Base-by-base conservation (phyloP, 2,888 invertebrate species). In the Melangyna quadrimaculata region DNA sequence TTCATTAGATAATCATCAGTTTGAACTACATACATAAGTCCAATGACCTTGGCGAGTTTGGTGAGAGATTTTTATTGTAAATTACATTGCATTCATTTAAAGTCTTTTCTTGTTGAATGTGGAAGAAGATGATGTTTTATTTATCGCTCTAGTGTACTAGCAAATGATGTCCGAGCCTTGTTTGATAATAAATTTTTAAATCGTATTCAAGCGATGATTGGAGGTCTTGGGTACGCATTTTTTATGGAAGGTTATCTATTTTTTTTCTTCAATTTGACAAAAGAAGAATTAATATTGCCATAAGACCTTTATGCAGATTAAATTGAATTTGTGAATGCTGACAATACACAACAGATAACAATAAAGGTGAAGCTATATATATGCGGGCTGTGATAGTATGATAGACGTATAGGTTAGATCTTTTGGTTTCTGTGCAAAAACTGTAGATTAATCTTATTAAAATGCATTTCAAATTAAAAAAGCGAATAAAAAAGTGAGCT, bases 11-110 rank as follows among this genome's bases (percentile, higher is more conserved):
- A 75, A 75, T 55, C 17, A 75, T 55, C 17, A 29, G 29, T 14
- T 10, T 51, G 27, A 6, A 45, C 22, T 69, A 55, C 12, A 48
- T 51, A 24, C 5, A 5, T 22, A 48, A 12, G 51, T 84, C 32
- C 79, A 84, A 79, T 84, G 69, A 79, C 70, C 74, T 84, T 74
- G 80, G 32, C 65, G 75, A 32, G 29, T 40, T n/a, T 69, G 24
- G 22, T 29, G 65, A 35, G 65, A 35, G 12, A 48, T 65, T 43
- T 40, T 48, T 22, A 57, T 67, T 53, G 29, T 17, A 27, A 43
- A 40, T 19, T 32, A 61, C 22, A 67, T 37, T 71, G 45, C 24
- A 65, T 22, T 27, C 8, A 14, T 32, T 63, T 35, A 40, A 9
- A n/a, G n/a, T n/a, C n/a, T n/a, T 40, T 24, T 40, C 27, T 61